Evolutionary conservation across 2,113 vertebrate genomes (phyloP), one percentile per base, ranked within the genome.

Genomic region (Pandion haliaetus): DNA sequence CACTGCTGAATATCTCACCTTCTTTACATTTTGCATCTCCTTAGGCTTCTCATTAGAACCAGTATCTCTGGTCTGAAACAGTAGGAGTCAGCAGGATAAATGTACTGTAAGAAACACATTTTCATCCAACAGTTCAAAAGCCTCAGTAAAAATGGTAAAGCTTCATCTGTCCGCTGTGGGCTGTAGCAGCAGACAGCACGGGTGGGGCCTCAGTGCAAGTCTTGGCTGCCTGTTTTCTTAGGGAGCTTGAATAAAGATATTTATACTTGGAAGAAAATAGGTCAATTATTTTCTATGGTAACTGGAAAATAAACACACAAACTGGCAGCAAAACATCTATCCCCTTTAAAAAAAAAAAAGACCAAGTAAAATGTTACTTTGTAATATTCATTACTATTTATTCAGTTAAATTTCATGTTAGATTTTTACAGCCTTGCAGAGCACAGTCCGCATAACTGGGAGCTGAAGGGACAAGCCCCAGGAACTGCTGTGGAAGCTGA

Each of bases 281-380:
- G 93, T 97, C 97, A 98, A 96, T 98, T 98, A 98, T 98, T 98
- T 98, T 92, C 98, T 98, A 98, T 98, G 97, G 98, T 96, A 98
- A 98, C 98, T 97, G 97, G 92, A 98, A 98, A 98, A 98, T 97
- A 98, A 98, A 98, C 95, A 97, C 77, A 83, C 88, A 97, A 96
- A 98, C 95, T 96, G 95, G 95, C 94, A 97, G 93, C 34, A 95
- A 96, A 97, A 92, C 72, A 86, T 91, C 91, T 82, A 90, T 91
- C 61, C 76, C 77, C 57, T 94, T 92, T 63, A 54, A 24, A 86
- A 66, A 58, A 76, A 86, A 78, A 90, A 72, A 67, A 42, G 40
- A 89, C 45, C 71, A 88, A 96, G 88, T 93, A 90, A 97, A 96
- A 97, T 90, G 83, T 97, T 98, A 96, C 91, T 97, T 96, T 94